phyloP scores from a whole-genome alignment of 2,113 vertebrate genomes.

The Anoura caudifer region DNA sequence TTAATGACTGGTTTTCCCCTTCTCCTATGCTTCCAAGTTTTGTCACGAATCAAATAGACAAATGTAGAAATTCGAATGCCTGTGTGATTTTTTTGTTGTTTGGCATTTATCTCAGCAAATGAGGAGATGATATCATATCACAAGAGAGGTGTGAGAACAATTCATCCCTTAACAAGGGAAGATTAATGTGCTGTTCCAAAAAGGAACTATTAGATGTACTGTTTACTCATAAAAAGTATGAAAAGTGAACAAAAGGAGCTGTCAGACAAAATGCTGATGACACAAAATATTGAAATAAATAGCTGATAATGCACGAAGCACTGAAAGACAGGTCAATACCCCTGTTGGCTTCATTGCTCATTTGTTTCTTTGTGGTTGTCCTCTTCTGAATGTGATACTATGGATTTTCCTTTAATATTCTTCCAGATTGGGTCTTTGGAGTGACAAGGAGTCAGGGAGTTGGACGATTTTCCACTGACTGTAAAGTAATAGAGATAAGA shows the following conservation, averaged over 20 bases:
- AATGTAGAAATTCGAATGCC: slow-evolving; percentile 15
- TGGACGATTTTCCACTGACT: background rate
- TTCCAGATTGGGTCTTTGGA: background rate
- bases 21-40: background rate
- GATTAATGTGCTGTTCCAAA: slow-evolving; percentile 64
- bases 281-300: slow-evolving; percentile 70
- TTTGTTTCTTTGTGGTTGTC: background rate
- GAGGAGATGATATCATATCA: slow-evolving; percentile 59
- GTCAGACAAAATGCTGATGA: slow-evolving; percentile 55
- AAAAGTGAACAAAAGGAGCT: slow-evolving; percentile 64
- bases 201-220: background rate
- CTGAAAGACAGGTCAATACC: slow-evolving; percentile 6
- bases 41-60: background rate
- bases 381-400: background rate
- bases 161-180: slow-evolving; percentile 56
- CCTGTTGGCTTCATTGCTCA: background rate
- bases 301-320: slow-evolving; percentile 50
- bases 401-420: background rate
- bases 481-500: background rate
- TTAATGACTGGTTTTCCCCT: background rate
- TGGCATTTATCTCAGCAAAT: slow-evolving; percentile 33
- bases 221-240: slow-evolving; percentile 60
- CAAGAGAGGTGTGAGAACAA: slow-evolving; percentile 34
- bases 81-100: slow-evolving; percentile 29
- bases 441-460: background rate